Conservation (phyloP, 2,888 invertebrate genomes). For the Cyrtodaria siliqua region DNA sequence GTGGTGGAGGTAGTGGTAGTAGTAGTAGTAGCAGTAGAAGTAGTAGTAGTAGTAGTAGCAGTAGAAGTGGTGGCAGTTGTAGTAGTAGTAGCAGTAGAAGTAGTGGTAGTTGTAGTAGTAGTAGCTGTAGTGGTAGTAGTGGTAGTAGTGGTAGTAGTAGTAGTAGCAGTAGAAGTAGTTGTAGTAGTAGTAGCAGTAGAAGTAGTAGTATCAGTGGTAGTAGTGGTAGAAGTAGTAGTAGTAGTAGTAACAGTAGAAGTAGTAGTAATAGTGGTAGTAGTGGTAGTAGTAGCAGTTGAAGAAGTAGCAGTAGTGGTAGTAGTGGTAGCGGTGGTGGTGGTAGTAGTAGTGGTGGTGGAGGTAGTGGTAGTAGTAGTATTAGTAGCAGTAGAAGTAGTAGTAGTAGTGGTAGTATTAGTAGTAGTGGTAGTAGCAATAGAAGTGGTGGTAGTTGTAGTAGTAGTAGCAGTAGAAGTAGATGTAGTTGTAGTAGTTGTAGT, state of each 20-base stretch:
- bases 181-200: constrained; percentile 24
- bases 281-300: constrained; percentile 18
- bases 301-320: constrained; percentile 10
- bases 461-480: constrained; percentile 14
- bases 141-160: constrained; percentile 15
- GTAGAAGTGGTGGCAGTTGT: constrained; percentile 18
- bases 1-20: constrained; percentile 9
- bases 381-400: constrained; percentile 13
- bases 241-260: constrained; percentile 18
- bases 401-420: constrained; percentile 1
- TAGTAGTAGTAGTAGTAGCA: constrained; percentile 17
- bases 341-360: constrained; percentile 13
- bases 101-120: constrained; percentile 13
- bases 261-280: constrained; percentile 20
- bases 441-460: constrained; percentile 20
- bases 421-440: constrained; percentile 6
- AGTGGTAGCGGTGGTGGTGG: constrained; percentile 8
- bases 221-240: constrained; percentile 18
- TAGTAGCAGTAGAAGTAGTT: constrained; percentile 20
- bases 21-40: constrained; percentile 15
- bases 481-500: constrained; percentile 13
- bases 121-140: constrained; percentile 20
- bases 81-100: constrained; percentile 19
- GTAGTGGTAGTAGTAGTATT: constrained; percentile 15
- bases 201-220: constrained; percentile 20